These are phyloP conservation scores for Hydrotaea diabolus DNA, from an alignment of 2,888 invertebrate species.

Conservation along the genomic window DNA sequence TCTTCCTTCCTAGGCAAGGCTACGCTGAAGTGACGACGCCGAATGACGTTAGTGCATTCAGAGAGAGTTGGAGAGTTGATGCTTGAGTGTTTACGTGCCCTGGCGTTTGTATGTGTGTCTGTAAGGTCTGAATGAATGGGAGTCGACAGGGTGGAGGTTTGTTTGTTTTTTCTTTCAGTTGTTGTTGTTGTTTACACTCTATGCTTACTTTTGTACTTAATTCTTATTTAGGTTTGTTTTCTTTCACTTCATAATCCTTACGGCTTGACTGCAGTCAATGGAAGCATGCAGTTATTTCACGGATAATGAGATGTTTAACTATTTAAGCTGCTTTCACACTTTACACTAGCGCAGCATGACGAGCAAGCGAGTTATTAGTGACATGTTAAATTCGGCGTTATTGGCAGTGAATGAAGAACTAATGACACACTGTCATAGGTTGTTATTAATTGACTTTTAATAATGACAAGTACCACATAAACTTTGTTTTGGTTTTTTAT, in stretches of 20 bases:
- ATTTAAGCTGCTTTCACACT: constrained; percentile 20
- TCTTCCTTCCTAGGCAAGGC: constrained; percentile 11
- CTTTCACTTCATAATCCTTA: constrained; percentile 21
- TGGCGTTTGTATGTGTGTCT: background rate
- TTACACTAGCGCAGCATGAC: background rate
- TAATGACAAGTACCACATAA: constrained; percentile 1
- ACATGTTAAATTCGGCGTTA: background rate
- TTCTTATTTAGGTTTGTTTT: constrained; percentile 23
- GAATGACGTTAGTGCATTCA: constrained; percentile 30
- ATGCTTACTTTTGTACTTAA: constrained; percentile 30
- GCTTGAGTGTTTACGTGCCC: background rate
- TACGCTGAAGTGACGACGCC: constrained; percentile 1
- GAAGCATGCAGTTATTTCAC: background rate
- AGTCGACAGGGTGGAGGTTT: background rate
- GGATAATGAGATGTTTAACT: constrained; percentile 29
- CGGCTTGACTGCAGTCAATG: background rate
- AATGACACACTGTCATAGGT: constrained; percentile 12
- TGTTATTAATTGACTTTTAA: constrained; percentile 25
- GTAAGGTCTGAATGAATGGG: background rate
- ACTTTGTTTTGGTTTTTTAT: background rate
- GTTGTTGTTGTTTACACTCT: constrained; percentile 24
- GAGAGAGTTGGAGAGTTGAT: background rate
- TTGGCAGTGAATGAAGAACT: background rate
- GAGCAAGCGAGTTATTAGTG: background rate
- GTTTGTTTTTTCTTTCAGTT: background rate